Percentiles rank a stretch among this genome's conserved stretches.
phyloP scores from a whole-genome alignment of 2,888 invertebrate species.

The Cheilosia grossa region DNA sequence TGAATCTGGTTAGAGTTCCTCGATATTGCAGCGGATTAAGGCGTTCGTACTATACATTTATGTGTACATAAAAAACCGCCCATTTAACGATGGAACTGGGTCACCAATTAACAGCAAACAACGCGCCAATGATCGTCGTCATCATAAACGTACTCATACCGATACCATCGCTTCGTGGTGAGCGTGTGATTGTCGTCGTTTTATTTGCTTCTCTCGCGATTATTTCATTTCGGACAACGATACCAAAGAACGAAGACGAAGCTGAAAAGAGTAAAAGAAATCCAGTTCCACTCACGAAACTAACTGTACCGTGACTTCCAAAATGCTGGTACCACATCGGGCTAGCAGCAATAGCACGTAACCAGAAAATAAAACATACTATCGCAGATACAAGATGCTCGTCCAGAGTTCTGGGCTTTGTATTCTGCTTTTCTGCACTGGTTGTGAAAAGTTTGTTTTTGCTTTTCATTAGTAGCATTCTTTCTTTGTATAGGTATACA shows the following conservation, averaged over 20 bases:
- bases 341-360: conserved; percentile 21
- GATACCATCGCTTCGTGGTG: not conserved
- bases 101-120: conserved; percentile 47
- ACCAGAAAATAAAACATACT: not conserved
- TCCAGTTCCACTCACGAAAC: conserved; percentile 62
- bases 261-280: conserved; percentile 47
- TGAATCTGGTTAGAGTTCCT: conserved; percentile 38
- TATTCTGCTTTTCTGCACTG: conserved; percentile 36
- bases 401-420: not conserved
- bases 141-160: conserved; percentile 2
- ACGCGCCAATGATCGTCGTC: conserved; percentile 28
- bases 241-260: conserved; percentile 18
- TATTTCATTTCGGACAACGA: conserved; percentile 31
- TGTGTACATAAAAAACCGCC: conserved; percentile 25
- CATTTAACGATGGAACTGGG: conserved; percentile 47
- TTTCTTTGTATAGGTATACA: conserved; percentile 27
- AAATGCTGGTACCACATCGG: conserved; percentile 38
- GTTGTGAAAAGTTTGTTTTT: conserved; percentile 41
- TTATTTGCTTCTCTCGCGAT: conserved; percentile 23
- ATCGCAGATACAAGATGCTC: not conserved
- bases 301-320: conserved; percentile 65
- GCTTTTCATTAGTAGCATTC: conserved; percentile 47
- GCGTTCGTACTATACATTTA: conserved; percentile 24
- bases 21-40: conserved; percentile 37
- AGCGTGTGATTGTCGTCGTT: conserved; percentile 19